Percentiles rank a stretch among this genome's conserved stretches.
Evolutionary conservation across 2,888 invertebrate genomes (phyloP).

Genomic region (Rhagonycha lutea): DNA sequence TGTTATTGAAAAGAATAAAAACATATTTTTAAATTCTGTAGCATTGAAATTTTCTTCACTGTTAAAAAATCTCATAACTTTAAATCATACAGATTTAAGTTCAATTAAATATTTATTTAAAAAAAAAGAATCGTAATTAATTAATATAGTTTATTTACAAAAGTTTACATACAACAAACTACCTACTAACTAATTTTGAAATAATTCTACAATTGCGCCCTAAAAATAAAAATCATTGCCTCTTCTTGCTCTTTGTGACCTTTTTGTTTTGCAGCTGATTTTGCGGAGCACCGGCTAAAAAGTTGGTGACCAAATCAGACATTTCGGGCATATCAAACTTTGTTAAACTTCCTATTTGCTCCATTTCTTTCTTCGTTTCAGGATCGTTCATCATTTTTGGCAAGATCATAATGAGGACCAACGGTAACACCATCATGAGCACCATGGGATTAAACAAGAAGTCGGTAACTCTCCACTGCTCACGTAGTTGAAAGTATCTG

Average conservation of each 20-base stretch:
- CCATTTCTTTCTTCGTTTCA: slow-evolving; percentile 94
- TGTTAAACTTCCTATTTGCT: slow-evolving; percentile 82
- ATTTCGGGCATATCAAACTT: slow-evolving; percentile 92
- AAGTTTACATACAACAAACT: neutral
- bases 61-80: no score
- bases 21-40: neutral
- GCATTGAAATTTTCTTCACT: neutral
- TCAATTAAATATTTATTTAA: no score
- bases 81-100: no score
- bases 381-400: slow-evolving; percentile 98
- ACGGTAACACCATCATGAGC: slow-evolving; percentile 94
- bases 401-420: slow-evolving; percentile 86
- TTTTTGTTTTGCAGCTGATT: slow-evolving; percentile 41
- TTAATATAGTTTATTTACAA: neutral
- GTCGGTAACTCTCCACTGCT: slow-evolving; percentile 97
- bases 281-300: slow-evolving; percentile 73
- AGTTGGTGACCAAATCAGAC: slow-evolving; percentile 90
- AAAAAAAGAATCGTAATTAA: neutral
- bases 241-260: slow-evolving; percentile 46
- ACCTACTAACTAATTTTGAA: neutral
- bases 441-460: slow-evolving; percentile 97
- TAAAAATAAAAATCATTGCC: slow-evolving; percentile 36
- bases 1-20: neutral
- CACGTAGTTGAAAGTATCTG: slow-evolving; percentile 88
- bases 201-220: neutral